Evolutionary conservation across 2,888 invertebrate genomes (phyloP), one percentile per base, ranked within the genome.

Genomic region (Herminia tarsipennalis): DNA sequence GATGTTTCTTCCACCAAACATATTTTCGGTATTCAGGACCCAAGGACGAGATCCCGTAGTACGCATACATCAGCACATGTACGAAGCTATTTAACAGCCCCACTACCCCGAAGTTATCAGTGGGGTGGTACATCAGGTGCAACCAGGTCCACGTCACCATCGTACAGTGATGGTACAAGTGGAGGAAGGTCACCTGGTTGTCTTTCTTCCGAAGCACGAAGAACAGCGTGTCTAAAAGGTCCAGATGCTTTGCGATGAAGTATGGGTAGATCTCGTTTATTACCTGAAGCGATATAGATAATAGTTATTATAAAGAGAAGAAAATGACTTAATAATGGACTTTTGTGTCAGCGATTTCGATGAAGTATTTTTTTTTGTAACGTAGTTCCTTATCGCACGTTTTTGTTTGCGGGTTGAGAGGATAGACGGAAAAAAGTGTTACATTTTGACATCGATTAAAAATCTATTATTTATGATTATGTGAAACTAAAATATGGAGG

Each of bases 1-100:
- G 93, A 83, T 97, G 96, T 57, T 95, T 95, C 81, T 97, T 97
- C 97, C 96, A 97, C 96, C 96, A 97, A 1, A 96, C 84, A 72
- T 94, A 96, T 70, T 95, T 95, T 32, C 93, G 93, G 70, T 94
- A 95, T 5, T 92, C 78, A 0, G 96, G 96, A 3, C 97, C 97
- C 57, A 96, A 77, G 0, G 96, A 95, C 0, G 96, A 92, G 53
- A 96, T 81, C 28, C 95, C 93, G 73, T 97, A 97, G 69, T 97
- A 97, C 0, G 93, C 87, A 70, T 97, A 97, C 97, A 97, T 97
- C 40, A 96, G 78, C 3, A 96, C 93, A 75, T 97, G 97, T 0
- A 97, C 96, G 34, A 94, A 92, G 2, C 95, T 95, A 75, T 97
- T 96, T 34, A 96, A 81, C 56, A 95, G 83, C 0, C 95, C 95